Conservation (phyloP, 2,113 vertebrate species). For the Salvelinus alpinus region DNA sequence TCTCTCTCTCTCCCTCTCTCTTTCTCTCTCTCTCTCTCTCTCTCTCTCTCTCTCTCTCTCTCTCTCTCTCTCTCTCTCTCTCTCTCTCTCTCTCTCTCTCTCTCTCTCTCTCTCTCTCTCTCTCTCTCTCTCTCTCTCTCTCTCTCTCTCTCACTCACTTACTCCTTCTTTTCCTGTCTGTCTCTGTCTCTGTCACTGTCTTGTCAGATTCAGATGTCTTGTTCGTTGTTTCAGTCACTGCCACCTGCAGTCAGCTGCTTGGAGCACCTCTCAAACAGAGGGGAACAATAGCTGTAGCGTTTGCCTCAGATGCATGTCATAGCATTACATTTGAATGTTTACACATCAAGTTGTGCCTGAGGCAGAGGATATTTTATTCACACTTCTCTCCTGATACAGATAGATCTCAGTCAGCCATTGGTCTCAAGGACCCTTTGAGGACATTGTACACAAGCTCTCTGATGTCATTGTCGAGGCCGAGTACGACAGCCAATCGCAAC, state of each 20-base stretch:
- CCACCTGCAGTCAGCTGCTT: conserved; percentile 54
- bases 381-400: conserved; percentile 44
- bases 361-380: neutral
- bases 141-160: no score
- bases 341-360: neutral
- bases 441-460: conserved; percentile 78
- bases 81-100: no score
- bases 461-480: conserved; percentile 75
- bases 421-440: conserved; percentile 72
- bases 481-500: conserved; percentile 66
- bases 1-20: no score
- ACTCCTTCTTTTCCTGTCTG: no score
- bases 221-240: conserved; percentile 45
- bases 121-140: no score
- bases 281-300: conserved; percentile 2
- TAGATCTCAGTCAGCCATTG: conserved; percentile 67
- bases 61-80: no score
- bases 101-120: no score
- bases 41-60: no score
- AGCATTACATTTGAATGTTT: neutral
- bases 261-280: neutral
- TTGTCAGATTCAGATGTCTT: conserved; percentile 35
- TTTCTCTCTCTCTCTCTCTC: no score
- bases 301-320: no score
- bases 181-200: neutral